phyloP scores from a whole-genome alignment of 1,140 invertebrate species.

The Philaenus spumarius region DNA sequence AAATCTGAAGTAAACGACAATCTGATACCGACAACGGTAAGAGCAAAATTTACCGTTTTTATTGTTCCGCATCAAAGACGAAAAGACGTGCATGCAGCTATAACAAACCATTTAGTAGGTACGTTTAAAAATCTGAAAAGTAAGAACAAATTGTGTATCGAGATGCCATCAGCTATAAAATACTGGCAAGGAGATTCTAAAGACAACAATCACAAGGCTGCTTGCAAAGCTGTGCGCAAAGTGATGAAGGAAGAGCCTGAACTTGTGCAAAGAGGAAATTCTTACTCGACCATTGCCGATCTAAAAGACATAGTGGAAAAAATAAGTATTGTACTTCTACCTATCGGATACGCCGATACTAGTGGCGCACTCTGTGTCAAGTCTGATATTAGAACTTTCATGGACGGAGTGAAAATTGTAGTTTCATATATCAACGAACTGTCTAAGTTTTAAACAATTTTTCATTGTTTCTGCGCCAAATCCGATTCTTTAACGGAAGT shows the following conservation, averaged over 20 bases:
- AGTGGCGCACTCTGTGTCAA: background rate
- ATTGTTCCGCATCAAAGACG: slow-evolving; percentile 48
- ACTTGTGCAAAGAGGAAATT: background rate
- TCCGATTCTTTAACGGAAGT: too few species aligned
- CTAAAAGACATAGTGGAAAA: background rate
- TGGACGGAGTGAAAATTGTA: background rate
- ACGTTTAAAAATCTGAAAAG: background rate
- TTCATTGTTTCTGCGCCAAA: too few species aligned
- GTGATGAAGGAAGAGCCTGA: slow-evolving; percentile 5
- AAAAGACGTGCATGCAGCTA: background rate
- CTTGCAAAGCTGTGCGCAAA: background rate
- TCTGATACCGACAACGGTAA: too few species aligned
- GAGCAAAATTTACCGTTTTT: slow-evolving; percentile 52
- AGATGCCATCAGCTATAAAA: background rate
- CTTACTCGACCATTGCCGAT: background rate
- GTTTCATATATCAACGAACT: slow-evolving; percentile 1
- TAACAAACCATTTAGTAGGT: background rate
- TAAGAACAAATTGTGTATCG: background rate
- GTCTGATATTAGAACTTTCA: slow-evolving; percentile 1
- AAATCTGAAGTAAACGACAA: too few species aligned
- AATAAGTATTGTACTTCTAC: background rate
- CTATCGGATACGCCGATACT: background rate
- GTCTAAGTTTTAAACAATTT: too few species aligned
- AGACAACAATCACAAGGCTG: background rate
- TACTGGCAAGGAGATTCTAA: background rate